Conservation (phyloP, 1,140 invertebrate genomes). For the Antheraea mylitta region DNA sequence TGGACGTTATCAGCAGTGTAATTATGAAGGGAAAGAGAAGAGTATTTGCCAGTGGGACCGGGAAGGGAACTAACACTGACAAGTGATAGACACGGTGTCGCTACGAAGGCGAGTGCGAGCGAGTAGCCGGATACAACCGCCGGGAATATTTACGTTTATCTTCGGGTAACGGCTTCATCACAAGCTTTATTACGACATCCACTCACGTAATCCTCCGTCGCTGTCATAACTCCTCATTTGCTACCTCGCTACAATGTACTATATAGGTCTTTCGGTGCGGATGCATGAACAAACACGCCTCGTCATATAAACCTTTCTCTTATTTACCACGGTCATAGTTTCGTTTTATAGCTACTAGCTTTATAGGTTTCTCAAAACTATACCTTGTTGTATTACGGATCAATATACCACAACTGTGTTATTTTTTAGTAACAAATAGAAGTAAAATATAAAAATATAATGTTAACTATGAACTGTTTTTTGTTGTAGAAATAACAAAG, state of each 20-base stretch:
- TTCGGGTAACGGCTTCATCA: conserved; percentile 77
- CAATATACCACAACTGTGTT: background rate
- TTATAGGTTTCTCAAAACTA: background rate
- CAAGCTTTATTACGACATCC: conserved; percentile 79
- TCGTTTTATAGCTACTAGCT: background rate
- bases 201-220: conserved; percentile 76
- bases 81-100: conserved; percentile 11
- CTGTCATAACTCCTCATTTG: conserved; percentile 77
- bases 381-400: background rate
- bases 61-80: conserved; percentile 10
- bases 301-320: too few relatives aligned
- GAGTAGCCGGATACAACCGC: conserved; percentile 55
- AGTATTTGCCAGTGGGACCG: conserved; percentile 17
- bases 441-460: too few relatives aligned
- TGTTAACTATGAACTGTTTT: too few relatives aligned
- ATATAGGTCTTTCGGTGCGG: background rate
- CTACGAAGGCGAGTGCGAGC: conserved; percentile 32
- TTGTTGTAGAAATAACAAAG: too few relatives aligned
- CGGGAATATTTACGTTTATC: conserved; percentile 78
- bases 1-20: conserved; percentile 26
- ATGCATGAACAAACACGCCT: background rate
- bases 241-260: conserved; percentile 62
- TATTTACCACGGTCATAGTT: background rate
- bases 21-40: conserved; percentile 29
- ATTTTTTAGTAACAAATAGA: too few relatives aligned